phyloP scores from a whole-genome alignment of 2,888 invertebrate genomes.

The Dryadula phaetusa region DNA sequence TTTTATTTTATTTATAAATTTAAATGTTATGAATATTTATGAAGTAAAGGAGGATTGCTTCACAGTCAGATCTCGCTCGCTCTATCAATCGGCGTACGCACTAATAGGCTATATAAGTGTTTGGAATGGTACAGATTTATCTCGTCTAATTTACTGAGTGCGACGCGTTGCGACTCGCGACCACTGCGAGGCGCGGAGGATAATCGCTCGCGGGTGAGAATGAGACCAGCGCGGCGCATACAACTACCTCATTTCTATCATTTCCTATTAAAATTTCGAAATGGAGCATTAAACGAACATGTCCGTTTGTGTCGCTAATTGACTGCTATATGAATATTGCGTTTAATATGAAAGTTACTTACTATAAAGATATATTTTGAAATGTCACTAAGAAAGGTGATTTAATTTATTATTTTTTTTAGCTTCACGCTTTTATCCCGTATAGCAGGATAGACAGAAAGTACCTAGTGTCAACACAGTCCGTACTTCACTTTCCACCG shows the following conservation, averaged over 20 bases:
- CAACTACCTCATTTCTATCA: constrained; percentile 8
- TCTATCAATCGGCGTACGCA: constrained; percentile 11
- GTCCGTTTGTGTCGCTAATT: neutral
- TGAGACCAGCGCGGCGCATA: constrained; percentile 3
- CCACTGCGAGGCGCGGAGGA: constrained; percentile 15
- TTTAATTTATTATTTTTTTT: too few relatives aligned
- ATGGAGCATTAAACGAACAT: neutral
- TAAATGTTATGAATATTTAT: too few relatives aligned
- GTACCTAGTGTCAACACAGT: too few relatives aligned
- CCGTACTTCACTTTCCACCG: too few relatives aligned
- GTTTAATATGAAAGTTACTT: too few relatives aligned
- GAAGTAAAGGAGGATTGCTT: too few relatives aligned
- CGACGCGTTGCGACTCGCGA: too few relatives aligned
- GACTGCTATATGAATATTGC: neutral
- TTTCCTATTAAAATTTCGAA: constrained; percentile 11
- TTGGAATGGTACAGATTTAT: constrained; percentile 23
- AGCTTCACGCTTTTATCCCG: too few relatives aligned
- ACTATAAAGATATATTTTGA: too few relatives aligned
- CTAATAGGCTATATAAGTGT: constrained; percentile 34
- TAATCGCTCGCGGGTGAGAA: constrained; percentile 8
- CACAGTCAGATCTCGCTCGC: neutral
- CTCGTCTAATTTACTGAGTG: constrained; percentile 29
- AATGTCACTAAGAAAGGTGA: too few relatives aligned
- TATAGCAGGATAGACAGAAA: too few relatives aligned
- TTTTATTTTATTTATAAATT: too few relatives aligned